Evolutionary conservation across 1,140 invertebrate genomes (phyloP).

Genomic region (Galendromus occidentalis): DNA sequence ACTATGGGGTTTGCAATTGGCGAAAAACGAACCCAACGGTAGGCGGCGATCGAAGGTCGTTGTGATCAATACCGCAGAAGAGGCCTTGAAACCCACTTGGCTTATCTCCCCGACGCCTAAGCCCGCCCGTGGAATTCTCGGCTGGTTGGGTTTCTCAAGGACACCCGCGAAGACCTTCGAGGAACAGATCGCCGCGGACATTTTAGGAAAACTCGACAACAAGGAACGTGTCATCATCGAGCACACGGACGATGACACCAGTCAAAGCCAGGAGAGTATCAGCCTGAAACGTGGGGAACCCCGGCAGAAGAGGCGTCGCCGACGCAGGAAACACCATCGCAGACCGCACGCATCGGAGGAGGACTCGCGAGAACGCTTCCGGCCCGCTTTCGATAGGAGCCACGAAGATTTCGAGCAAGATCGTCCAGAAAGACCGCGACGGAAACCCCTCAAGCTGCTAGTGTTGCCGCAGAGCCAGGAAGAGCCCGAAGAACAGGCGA

Average conservation of each 20-base stretch:
- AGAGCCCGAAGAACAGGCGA: constrained; percentile 1
- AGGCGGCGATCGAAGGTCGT: background rate
- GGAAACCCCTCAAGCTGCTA: background rate
- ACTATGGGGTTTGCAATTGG: background rate
- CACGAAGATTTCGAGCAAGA: background rate
- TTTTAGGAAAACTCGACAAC: background rate
- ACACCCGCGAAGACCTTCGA: background rate
- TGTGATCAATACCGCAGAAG: background rate
- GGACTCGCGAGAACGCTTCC: background rate
- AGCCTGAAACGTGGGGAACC: background rate
- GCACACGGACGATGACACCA: background rate
- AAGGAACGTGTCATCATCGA: background rate
- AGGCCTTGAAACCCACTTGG: background rate
- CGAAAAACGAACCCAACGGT: background rate
- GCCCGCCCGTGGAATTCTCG: background rate
- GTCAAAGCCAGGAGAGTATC: background rate
- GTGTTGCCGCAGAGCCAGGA: background rate
- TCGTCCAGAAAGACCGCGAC: background rate
- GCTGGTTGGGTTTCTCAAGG: background rate
- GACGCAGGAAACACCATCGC: background rate
- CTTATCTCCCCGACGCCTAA: constrained; percentile 1
- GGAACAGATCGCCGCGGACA: background rate
- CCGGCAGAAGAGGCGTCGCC: background rate
- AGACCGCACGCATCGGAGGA: background rate
- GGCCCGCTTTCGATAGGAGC: background rate